phyloP scores from a whole-genome alignment of 2,888 invertebrate genomes.

The Drosophila lutescens region DNA sequence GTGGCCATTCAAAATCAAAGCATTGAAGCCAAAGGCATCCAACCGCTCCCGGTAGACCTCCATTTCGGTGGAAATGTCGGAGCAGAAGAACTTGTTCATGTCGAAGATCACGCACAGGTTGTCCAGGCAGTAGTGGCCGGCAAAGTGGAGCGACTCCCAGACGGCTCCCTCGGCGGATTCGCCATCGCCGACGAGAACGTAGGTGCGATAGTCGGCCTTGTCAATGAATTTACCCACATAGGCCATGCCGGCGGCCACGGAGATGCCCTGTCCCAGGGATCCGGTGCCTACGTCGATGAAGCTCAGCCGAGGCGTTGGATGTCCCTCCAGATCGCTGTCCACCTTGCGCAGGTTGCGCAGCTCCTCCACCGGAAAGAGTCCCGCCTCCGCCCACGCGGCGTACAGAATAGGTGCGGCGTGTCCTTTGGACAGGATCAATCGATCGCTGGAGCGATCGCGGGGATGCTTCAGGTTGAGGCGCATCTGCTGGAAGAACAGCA shows the following conservation, averaged over 20 bases:
- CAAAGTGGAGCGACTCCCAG: constrained; percentile 98
- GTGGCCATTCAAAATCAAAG: constrained; percentile 97
- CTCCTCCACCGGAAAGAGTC: constrained; percentile 93
- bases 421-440: constrained; percentile 98
- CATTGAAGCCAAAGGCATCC: constrained; percentile 95
- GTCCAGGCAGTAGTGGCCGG: constrained; percentile 96
- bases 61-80: constrained; percentile 95
- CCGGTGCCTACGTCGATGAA: constrained; percentile 99
- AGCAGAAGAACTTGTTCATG: constrained; percentile 98
- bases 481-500: constrained; percentile 99
- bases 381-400: constrained; percentile 99
- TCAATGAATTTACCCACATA: constrained; percentile 93
- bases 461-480: constrained; percentile 95
- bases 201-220: constrained; percentile 95
- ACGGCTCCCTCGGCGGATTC: constrained; percentile 99
- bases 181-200: constrained; percentile 98
- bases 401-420: constrained; percentile 99
- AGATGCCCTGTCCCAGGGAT: constrained; percentile 98
- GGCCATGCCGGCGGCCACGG: constrained; percentile 98
- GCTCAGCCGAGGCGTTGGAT: constrained; percentile 98
- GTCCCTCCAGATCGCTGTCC: constrained; percentile 98
- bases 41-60: constrained; percentile 91
- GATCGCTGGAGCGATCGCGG: constrained; percentile 94
- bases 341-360: constrained; percentile 95
- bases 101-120: constrained; percentile 99